Base-by-base conservation (phyloP, 2,113 vertebrate genomes). In the Pteropus alecto region DNA sequence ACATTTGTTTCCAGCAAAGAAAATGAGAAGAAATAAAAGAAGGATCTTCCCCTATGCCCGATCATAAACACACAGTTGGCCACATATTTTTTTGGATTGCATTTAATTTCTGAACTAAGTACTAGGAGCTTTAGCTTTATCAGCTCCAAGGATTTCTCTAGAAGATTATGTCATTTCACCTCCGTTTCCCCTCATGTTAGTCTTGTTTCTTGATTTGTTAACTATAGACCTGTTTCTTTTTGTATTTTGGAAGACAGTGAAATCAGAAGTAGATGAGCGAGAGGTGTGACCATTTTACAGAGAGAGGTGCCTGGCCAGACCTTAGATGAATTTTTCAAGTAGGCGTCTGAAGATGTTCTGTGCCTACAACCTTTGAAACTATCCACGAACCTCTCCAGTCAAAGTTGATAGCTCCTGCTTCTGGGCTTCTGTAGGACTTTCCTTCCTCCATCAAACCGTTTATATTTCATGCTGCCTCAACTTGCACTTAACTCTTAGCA, bases 1-100 rank as follows among this genome's bases (percentile, higher is more conserved):
- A 79, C n/a, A 51, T 70, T 74, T 63, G 41, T 88, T 90, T 93
- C 79, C 76, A 71, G 30, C 61, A 90, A 94, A 87, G 73, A 35
- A 84, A 74, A 83, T 30, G 43, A 67, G 56, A 63, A 74, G 43
- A 82, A 96, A 85, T 48, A 48, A 60, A 93, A 54, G 22, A 46
- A 58, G 61, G 41, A 56, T 51, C 30, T 26, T 76, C 41, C 6
- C 13, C 14, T 0, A 24, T 0, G 71, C 51, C 60, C 85, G 76
- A 85, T 84, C 35, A 67, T 65, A 93, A 84, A 67, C 33, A 67
- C 24, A 48, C n/a, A 11, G 61, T 28, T 81, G 81, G 46, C 84
- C 70, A 46, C 74, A 33, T 51, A 16, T 22, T 91, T 68, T 83
- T 60, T 19, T 3, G 54, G 8, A 70, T 67, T 35, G 30, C 0